Conservation (phyloP, 2,113 vertebrate genomes). For the Corythoichthys haematopterus region DNA sequence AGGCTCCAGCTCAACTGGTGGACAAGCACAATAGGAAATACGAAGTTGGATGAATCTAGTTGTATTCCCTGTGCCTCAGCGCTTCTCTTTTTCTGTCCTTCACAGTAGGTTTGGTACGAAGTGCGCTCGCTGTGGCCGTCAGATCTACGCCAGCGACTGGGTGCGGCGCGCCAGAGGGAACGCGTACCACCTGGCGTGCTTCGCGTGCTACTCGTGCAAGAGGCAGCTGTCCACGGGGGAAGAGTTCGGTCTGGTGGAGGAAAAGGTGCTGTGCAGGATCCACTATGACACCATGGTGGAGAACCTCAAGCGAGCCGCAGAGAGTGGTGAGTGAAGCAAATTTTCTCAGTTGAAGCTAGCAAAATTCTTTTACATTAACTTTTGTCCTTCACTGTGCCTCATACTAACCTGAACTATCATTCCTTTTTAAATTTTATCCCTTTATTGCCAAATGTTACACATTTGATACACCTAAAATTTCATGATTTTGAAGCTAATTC, state of each 20-base stretch:
- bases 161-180: slow-evolving; percentile 91
- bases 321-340: slow-evolving; percentile 79
- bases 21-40: no score
- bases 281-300: slow-evolving; percentile 99
- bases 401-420: no score
- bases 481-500: no score
- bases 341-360: no score
- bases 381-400: no score
- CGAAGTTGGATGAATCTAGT: not conserved
- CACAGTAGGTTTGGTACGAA: slow-evolving; percentile 96
- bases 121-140: slow-evolving; percentile 90
- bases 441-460: no score
- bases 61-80: not conserved
- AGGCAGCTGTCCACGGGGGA: slow-evolving; percentile 94
- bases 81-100: slow-evolving; percentile 49
- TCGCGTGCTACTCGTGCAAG: slow-evolving; percentile 96
- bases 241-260: slow-evolving; percentile 95
- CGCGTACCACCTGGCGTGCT: slow-evolving; percentile 94
- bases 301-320: slow-evolving; percentile 91
- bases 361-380: no score
- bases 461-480: no score
- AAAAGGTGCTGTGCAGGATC: slow-evolving; percentile 94
- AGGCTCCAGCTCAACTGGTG: no score
- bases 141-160: slow-evolving; percentile 98
- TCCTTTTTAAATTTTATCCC: no score